These are phyloP conservation scores for Agriopis aurantiaria DNA, from an alignment of 2,888 invertebrate species.

Conservation along the genomic window DNA sequence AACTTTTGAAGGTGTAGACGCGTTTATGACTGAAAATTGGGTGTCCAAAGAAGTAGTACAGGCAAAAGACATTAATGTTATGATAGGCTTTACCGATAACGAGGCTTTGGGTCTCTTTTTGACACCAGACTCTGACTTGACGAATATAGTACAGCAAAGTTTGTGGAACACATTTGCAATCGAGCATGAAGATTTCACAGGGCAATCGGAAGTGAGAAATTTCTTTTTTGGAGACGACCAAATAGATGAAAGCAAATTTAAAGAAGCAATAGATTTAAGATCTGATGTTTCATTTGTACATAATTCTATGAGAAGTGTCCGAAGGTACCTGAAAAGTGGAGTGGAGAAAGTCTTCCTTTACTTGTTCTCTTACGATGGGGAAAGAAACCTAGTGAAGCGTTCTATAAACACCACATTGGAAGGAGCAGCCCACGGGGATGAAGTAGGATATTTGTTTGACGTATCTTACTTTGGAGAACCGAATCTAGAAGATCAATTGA, in stretches of 20 bases:
- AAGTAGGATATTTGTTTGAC: constrained; percentile 59
- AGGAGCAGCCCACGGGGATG: constrained; percentile 58
- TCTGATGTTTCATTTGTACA: constrained; percentile 52
- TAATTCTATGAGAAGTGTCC: constrained; percentile 51
- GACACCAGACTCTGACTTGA: constrained; percentile 30
- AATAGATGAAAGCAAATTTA: constrained; percentile 36
- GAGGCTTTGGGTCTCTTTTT: constrained; percentile 40
- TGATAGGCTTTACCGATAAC: constrained; percentile 53
- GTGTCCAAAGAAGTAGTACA: constrained; percentile 41
- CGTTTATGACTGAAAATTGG: constrained; percentile 52
- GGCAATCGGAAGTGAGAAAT: constrained; percentile 38
- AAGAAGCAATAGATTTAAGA: constrained; percentile 51
- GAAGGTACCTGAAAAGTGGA: constrained; percentile 46
- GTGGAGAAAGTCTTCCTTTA: constrained; percentile 53
- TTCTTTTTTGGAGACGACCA: constrained; percentile 54
- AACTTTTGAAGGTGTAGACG: constrained; percentile 50
- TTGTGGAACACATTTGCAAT: constrained; percentile 44
- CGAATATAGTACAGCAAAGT: constrained; percentile 37
- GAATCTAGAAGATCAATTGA: constrained; percentile 48
- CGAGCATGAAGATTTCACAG: constrained; percentile 41
- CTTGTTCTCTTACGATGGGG: constrained; percentile 56
- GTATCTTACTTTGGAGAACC: constrained; percentile 35
- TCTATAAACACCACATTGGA: constrained; percentile 44
- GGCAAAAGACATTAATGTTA: constrained; percentile 46
- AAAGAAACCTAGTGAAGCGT: constrained; percentile 47